These are phyloP conservation scores for Lagocephalus sceleratus DNA, from an alignment of 2,797 vertebrate species.

Conservation along the genomic window DNA sequence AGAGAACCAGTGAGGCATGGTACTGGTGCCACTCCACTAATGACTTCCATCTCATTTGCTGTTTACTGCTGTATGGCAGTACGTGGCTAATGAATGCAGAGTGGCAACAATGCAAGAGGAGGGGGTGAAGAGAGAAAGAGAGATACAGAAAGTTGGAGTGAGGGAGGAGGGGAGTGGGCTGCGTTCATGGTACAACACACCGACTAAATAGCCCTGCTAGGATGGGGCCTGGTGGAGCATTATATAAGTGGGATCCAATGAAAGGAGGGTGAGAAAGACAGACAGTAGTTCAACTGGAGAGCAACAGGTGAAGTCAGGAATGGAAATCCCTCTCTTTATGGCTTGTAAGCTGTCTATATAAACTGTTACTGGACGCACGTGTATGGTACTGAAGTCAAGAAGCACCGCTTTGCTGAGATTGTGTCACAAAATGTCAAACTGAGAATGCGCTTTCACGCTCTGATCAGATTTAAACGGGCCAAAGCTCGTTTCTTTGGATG, in stretches of 20 bases:
- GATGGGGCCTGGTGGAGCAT: constrained; percentile 53
- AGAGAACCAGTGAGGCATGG: too few relatives aligned
- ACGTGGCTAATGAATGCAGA: constrained; percentile 71
- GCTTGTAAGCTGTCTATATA: not conserved
- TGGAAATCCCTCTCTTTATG: constrained; percentile 5
- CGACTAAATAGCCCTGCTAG: constrained; percentile 51
- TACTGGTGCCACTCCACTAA: constrained; percentile 30
- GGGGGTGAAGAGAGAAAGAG: constrained; percentile 20
- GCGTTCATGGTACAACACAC: constrained; percentile 57
- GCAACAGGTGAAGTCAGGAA: constrained; percentile 37
- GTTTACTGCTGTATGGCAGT: constrained; percentile 57
- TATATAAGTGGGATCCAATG: constrained; percentile 64
- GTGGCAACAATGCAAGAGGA: constrained; percentile 48
- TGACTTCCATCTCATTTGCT: constrained; percentile 57
- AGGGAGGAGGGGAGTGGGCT: constrained; percentile 61
- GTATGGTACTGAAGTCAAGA: too few relatives aligned
- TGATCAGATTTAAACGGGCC: too few relatives aligned
- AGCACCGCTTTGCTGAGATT: too few relatives aligned
- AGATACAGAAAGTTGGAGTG: constrained; percentile 43
- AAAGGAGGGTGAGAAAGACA: constrained; percentile 53
- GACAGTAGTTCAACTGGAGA: constrained; percentile 24
- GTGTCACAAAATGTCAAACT: too few relatives aligned
- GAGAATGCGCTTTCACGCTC: too few relatives aligned
- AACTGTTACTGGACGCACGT: not conserved
- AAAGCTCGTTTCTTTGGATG: too few relatives aligned